Evolutionary conservation across 2,113 vertebrate species (phyloP).

Genomic region (Megaptera novaeangliae): DNA sequence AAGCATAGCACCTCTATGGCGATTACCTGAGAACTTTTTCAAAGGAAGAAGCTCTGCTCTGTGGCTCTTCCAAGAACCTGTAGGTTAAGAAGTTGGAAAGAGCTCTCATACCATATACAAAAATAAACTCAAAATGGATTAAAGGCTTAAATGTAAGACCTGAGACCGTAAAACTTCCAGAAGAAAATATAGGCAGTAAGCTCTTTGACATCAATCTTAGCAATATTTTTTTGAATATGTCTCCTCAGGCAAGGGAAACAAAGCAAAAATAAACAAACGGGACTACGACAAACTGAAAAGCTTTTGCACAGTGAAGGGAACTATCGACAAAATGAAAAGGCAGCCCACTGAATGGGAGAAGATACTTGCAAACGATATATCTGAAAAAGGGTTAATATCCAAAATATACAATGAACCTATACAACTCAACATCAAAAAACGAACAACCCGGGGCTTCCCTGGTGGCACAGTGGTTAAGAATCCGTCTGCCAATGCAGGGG

Average conservation of each 20-base stretch:
- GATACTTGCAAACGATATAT: background rate
- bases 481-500: too few species aligned
- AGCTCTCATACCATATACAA: background rate
- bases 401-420: background rate
- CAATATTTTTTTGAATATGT: background rate
- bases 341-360: background rate
- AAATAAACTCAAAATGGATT: background rate
- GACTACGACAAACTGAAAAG: background rate
- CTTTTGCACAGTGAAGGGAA: background rate
- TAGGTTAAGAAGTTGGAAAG: background rate
- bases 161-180: background rate
- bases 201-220: background rate
- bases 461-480: too few species aligned
- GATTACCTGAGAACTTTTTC: background rate
- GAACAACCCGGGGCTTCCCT: background rate
- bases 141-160: background rate
- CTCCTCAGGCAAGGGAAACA: background rate
- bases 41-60: background rate
- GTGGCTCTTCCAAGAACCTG: background rate
- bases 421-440: background rate
- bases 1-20: background rate
- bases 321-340: background rate
- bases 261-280: background rate
- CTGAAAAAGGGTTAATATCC: background rate
- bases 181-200: background rate